Conservation (phyloP, 2,113 vertebrate genomes). For the Rhineura floridana region DNA sequence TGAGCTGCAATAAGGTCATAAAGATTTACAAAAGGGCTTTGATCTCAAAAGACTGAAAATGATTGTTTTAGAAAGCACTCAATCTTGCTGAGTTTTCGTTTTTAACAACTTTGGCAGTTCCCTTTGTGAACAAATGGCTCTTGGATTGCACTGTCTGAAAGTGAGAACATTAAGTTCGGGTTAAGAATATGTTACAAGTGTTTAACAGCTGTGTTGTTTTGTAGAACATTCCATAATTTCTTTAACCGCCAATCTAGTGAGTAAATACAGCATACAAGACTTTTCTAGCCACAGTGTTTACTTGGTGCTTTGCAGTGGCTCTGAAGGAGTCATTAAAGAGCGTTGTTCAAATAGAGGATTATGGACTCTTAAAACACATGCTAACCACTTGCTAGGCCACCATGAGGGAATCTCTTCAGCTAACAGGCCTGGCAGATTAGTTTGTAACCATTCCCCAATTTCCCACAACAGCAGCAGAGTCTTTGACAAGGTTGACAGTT, state of each 20-base stretch:
- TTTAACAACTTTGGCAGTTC: constrained; percentile 45
- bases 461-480: constrained; percentile 13
- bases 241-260: constrained; percentile 68
- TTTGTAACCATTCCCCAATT: constrained; percentile 47
- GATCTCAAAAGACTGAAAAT: constrained; percentile 14
- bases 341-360: constrained; percentile 75
- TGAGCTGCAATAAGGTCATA: constrained; percentile 8
- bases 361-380: constrained; percentile 68
- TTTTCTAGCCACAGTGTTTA: constrained; percentile 70
- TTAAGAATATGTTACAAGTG: constrained; percentile 55
- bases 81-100: constrained; percentile 62
- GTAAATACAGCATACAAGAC: constrained; percentile 73
- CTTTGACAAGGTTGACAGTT: neutral
- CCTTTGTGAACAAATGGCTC: constrained; percentile 62
- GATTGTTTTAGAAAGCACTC: constrained; percentile 56
- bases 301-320: constrained; percentile 68
- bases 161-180: constrained; percentile 58
- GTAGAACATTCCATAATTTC: constrained; percentile 63
- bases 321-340: constrained; percentile 73
- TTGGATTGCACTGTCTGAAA: constrained; percentile 60
- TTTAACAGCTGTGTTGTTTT: constrained; percentile 61
- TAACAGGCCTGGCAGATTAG: constrained; percentile 52
- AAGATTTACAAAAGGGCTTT: constrained; percentile 5
- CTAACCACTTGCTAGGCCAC: constrained; percentile 68
- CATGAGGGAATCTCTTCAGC: constrained; percentile 53